These are phyloP conservation scores for Papilio protenor DNA, from an alignment of 2,888 invertebrate genomes.

Conservation along the genomic window DNA sequence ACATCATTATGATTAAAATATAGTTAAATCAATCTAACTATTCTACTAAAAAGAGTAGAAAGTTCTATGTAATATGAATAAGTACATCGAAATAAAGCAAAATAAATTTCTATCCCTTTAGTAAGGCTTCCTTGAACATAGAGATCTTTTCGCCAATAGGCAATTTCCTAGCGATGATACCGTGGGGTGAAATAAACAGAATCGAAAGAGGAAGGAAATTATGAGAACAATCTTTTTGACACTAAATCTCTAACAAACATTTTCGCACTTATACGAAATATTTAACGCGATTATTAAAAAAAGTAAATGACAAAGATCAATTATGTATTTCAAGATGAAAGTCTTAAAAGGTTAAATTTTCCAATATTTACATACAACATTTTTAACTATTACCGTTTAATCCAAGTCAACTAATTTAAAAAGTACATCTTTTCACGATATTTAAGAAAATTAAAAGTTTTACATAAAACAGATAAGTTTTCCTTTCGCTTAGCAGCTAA, in stretches of 20 bases:
- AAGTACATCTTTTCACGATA: not conserved
- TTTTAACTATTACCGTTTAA: not conserved
- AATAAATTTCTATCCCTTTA: constrained; percentile 22
- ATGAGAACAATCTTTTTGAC: constrained; percentile 70
- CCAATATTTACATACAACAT: too few relatives aligned
- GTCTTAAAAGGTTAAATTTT: not conserved
- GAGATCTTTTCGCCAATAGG: constrained; percentile 38
- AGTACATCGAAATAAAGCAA: not conserved
- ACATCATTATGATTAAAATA: not conserved
- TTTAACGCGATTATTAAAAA: not conserved
- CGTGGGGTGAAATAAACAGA: constrained; percentile 79
- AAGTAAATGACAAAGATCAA: not conserved
- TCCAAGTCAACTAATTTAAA: not conserved
- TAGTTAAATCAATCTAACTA: not conserved
- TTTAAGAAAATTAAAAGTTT: constrained; percentile 11
- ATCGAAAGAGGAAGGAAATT: constrained; percentile 73
- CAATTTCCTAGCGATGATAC: constrained; percentile 79
- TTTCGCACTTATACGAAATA: not conserved
- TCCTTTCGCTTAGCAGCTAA: constrained; percentile 59
- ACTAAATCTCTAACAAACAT: constrained; percentile 10
- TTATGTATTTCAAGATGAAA: not conserved
- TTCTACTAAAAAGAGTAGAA: not conserved
- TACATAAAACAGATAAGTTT: constrained; percentile 12
- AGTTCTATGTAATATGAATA: not conserved
- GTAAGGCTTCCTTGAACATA: constrained; percentile 25